Evolutionary conservation across 2,797 vertebrate genomes (phyloP), one percentile per base, ranked within the genome.

Genomic region (Malurus leucopterus): DNA sequence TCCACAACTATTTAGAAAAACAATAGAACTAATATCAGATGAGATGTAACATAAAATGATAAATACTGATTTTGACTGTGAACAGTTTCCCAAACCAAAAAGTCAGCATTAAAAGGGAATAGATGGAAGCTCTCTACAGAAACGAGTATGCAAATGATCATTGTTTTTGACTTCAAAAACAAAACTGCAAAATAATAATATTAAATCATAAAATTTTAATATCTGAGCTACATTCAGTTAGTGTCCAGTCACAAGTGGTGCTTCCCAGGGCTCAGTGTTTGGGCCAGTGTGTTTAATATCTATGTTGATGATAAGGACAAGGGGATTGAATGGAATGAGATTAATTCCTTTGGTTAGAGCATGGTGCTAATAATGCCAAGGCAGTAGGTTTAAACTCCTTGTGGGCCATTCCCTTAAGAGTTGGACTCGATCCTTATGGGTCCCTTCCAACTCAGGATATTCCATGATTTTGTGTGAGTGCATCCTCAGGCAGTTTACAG

Each of bases 401-500:
- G 38, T 18, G 50, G 41, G 36, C 27, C 43, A 55, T 13, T 44
- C 6, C 17, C n/a, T 32, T 32, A 50, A 38, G 20, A 62, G 49
- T 0, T 44, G 43, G 41, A 74, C 23, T 55, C 3, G 0, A 49
- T 38, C 38, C 43, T 55, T 30, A 29, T 1, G 20, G 29, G 8
- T 62, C n/a, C 12, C 24, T 55, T 74, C 23, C 43, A 62, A 50
- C 14, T 16, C 27, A 29, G 23, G 50, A 55, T 32, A 68, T 18
- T 22, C 23, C 43, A 22, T 47, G 46, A 55, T 19, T 21, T 29
- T 16, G n/a, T 20, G 24, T 8, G 43, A 63, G 21, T 34, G 43
- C 38, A 46, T 23, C 8, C 29, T 38, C 30, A 14, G 50, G 50
- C 44, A 57, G 21, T 40, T 10, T 57, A 24, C 24, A 55, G 44